phyloP scores from a whole-genome alignment of 1,140 invertebrate genomes.

The Helicoverpa armigera region DNA sequence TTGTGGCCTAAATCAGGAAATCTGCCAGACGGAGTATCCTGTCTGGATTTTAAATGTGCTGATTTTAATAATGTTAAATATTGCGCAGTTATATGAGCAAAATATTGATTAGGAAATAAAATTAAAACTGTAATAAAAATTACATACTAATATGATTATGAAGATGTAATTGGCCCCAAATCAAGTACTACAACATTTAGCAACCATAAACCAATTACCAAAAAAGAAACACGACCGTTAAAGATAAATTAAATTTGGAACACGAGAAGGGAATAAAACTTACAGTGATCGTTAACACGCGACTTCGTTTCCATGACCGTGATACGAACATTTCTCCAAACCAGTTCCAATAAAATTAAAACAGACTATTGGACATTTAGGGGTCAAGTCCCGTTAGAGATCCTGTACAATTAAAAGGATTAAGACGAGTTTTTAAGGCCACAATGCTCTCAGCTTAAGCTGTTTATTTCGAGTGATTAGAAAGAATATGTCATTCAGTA shows the following conservation, averaged over 20 bases:
- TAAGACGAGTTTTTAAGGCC: slow-evolving; percentile 47
- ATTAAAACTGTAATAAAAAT: no score
- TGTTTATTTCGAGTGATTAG: no score
- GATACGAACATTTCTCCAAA: slow-evolving; percentile 30
- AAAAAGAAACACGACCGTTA: background rate
- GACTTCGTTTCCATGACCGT: slow-evolving; percentile 29
- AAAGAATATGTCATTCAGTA: no score
- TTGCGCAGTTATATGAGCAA: no score
- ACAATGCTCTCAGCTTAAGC: background rate
- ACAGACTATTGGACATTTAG: slow-evolving; percentile 42
- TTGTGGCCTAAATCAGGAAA: slow-evolving; percentile 37
- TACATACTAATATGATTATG: no score
- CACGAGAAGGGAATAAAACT: background rate
- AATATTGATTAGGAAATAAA: no score
- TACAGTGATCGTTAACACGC: slow-evolving; percentile 26
- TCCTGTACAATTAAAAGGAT: slow-evolving; percentile 59
- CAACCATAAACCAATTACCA: background rate
- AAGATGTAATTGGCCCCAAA: background rate
- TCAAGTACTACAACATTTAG: background rate
- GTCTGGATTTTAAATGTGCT: slow-evolving; percentile 4
- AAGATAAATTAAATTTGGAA: slow-evolving; percentile 24
- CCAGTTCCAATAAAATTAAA: slow-evolving; percentile 48
- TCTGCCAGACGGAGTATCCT: background rate
- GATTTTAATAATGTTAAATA: background rate
- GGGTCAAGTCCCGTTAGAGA: slow-evolving; percentile 53